Base-by-base conservation (phyloP, 2,113 vertebrate genomes). In the Castor canadensis region DNA sequence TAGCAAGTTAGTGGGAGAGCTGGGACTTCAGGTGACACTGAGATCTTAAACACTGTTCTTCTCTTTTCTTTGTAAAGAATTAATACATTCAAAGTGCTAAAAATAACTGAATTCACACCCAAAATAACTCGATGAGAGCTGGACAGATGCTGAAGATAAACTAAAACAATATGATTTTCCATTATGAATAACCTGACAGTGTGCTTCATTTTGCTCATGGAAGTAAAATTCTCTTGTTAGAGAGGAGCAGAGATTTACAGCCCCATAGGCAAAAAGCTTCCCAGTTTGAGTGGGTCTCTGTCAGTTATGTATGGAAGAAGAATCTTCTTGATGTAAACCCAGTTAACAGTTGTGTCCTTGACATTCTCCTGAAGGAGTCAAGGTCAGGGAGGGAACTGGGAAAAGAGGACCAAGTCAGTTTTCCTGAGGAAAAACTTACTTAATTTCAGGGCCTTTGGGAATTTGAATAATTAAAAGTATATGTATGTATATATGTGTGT, bases 81-180 rank as follows among this genome's bases (percentile, higher is more conserved):
- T 83, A 95, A 87, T 87, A 75, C 10, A 30, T 20, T 91, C 54
- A 35, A 96, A 71, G 24, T 76, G 24, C 60, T 43, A 79, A 91
- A 95, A 95, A 95, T 87, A 97, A 94, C 67, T 24, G 81, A 28
- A 19, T 75, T 95, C 32, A 6, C 19, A 90, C 77, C 60, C 35
- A 77, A 93, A 95, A 87, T 95, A 97, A 95, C 43, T 94, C 75
- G 56, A n/a, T 79, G 72, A 66, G 56, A 95, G 58, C 76, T 91
- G 66, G 77, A 95, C 58, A 30, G 52, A 10, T 94, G 76, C 93
- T 93, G 72, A 91, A 91, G 79, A 85, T 71, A 93, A 89, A 81
- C 30, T 96, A 45, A 96, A 95, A 80, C 94, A 96, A 97, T 94
- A 77, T 97, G 95, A 96, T 95, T 97, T 95, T 96, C 95, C 84